phyloP scores from a whole-genome alignment of 2,888 invertebrate genomes.

The Drosophila tripunctata region DNA sequence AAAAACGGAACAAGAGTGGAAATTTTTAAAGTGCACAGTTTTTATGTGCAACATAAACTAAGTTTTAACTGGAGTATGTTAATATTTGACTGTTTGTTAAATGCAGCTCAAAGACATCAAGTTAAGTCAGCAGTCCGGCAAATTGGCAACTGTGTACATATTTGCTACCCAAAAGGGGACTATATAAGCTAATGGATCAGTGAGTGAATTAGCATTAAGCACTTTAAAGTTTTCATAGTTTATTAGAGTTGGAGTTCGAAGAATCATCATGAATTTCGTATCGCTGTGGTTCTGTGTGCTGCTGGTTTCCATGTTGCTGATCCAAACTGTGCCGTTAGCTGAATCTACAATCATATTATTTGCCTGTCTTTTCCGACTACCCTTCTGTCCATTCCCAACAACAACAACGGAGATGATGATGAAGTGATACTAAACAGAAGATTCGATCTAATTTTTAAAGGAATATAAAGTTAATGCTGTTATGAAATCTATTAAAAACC shows the following conservation, averaged over 20 bases:
- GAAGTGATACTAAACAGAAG: too few species aligned
- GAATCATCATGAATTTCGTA: conserved; percentile 39
- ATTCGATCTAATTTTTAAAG: too few species aligned
- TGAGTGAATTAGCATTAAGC: conserved; percentile 6
- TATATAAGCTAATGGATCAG: conserved; percentile 19
- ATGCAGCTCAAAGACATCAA: conserved; percentile 59
- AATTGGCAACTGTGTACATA: conserved; percentile 44
- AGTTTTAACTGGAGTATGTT: conserved; percentile 3
- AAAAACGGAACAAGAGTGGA: background rate
- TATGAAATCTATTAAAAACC: too few species aligned
- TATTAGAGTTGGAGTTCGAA: background rate
- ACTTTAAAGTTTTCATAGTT: background rate
- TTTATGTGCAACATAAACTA: background rate
- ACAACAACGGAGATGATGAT: conserved; percentile 27
- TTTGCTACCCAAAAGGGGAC: background rate
- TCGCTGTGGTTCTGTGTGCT: conserved; percentile 25
- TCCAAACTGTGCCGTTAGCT: conserved; percentile 19
- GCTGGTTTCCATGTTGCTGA: conserved; percentile 36
- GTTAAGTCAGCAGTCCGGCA: conserved; percentile 8
- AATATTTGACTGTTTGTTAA: conserved; percentile 23
- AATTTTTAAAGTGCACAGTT: background rate
- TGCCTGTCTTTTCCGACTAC: conserved; percentile 40
- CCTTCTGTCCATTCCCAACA: conserved; percentile 50
- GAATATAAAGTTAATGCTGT: too few species aligned
- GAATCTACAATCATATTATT: conserved; percentile 48